Evolutionary conservation across 1,140 invertebrate genomes (phyloP).

Genomic region (Drosophila ananassae): DNA sequence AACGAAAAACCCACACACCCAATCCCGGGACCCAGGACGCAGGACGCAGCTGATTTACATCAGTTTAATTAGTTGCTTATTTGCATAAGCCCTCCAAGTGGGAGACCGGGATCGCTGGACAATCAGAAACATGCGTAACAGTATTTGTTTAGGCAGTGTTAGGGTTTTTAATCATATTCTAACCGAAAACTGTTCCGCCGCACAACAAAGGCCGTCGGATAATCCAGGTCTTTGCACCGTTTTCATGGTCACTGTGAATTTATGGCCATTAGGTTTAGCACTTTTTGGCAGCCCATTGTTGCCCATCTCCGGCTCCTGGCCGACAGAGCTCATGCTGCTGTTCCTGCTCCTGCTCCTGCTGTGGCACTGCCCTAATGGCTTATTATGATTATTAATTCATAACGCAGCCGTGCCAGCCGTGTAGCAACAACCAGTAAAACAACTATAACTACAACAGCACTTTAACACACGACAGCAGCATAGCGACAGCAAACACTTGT

Average conservation of each 20-base stretch:
- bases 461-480: slow-evolving; percentile 34
- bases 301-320: not conserved
- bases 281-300: slow-evolving; percentile 49
- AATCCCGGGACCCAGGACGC: not conserved
- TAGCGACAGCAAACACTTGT: slow-evolving; percentile 28
- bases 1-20: slow-evolving; percentile 13
- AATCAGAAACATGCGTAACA: slow-evolving; percentile 71
- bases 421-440: slow-evolving; percentile 31
- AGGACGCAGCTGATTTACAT: slow-evolving; percentile 65
- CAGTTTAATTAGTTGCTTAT: slow-evolving; percentile 75
- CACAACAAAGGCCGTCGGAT: slow-evolving; percentile 14
- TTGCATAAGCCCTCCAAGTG: slow-evolving; percentile 54
- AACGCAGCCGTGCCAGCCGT: slow-evolving; percentile 39
- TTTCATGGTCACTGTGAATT: slow-evolving; percentile 62
- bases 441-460: slow-evolving; percentile 46
- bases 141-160: slow-evolving; percentile 69
- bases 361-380: slow-evolving; percentile 54
- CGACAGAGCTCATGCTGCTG: not conserved
- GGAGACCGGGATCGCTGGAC: slow-evolving; percentile 16
- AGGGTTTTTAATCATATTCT: slow-evolving; percentile 47
- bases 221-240: slow-evolving; percentile 33
- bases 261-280: slow-evolving; percentile 71
- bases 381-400: slow-evolving; percentile 78
- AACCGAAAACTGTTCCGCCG: slow-evolving; percentile 30
- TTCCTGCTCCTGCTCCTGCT: slow-evolving; percentile 15